Conservation (phyloP, 1,140 invertebrate genomes). For the Ladona fulva region DNA sequence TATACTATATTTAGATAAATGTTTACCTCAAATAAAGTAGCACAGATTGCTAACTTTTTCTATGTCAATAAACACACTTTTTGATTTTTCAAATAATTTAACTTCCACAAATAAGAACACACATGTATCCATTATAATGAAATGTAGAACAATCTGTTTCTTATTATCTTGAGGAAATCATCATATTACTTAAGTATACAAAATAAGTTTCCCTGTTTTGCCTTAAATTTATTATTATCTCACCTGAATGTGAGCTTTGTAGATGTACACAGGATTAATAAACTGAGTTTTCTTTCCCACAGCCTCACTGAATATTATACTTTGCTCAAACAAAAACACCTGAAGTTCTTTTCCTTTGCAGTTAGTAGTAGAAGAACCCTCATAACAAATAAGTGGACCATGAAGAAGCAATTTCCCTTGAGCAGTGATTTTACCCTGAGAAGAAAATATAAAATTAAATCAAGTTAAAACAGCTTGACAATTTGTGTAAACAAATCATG, state of each 20-base stretch:
- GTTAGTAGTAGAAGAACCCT: slow-evolving; percentile 44
- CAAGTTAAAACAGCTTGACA: no score
- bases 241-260: slow-evolving; percentile 96
- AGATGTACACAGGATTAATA: slow-evolving; percentile 89
- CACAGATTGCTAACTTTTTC: no score
- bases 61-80: no score
- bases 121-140: no score
- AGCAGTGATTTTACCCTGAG: slow-evolving; percentile 90
- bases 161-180: no score
- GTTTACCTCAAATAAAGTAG: no score
- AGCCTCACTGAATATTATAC: slow-evolving; percentile 92
- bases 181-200: no score
- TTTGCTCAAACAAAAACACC: slow-evolving; percentile 98
- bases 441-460: slow-evolving; percentile 28
- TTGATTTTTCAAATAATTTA: no score
- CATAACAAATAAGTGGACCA: slow-evolving; percentile 75
- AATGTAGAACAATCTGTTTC: slow-evolving; percentile 1
- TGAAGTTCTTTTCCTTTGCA: slow-evolving; percentile 80
- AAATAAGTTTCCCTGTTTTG: no score
- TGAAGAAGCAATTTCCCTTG: slow-evolving; percentile 93
- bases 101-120: no score
- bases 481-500: no score
- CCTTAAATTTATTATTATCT: slow-evolving; percentile 12
- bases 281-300: slow-evolving; percentile 91
- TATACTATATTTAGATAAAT: no score